Percentiles rank a stretch among this genome's conserved stretches.
Conservation (phyloP, 1,140 invertebrate species). For the Mya arenaria region DNA sequence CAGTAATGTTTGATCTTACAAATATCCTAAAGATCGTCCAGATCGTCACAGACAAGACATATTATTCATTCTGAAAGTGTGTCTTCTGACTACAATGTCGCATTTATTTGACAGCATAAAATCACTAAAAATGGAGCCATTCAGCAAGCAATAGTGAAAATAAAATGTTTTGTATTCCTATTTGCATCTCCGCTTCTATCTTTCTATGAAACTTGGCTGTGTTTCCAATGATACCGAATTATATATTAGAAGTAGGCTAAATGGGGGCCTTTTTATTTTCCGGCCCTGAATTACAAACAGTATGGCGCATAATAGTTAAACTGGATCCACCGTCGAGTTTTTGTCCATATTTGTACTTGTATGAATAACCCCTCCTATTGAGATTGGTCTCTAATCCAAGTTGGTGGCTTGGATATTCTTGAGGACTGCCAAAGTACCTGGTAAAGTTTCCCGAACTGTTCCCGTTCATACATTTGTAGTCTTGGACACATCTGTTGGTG, state of each 20-base stretch:
- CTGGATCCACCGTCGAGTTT: slow-evolving; percentile 1
- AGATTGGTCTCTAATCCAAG: neutral
- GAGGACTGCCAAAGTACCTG: neutral
- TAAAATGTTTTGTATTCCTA: neutral
- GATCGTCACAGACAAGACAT: neutral
- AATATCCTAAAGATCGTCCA: neutral
- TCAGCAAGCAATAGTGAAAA: neutral
- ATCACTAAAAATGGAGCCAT: neutral
- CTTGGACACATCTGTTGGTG: neutral
- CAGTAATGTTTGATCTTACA: neutral
- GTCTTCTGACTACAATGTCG: neutral
- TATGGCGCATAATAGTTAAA: neutral
- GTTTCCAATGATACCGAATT: slow-evolving; percentile 1
- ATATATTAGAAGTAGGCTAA: neutral
- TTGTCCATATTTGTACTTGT: neutral
- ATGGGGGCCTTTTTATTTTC: neutral
- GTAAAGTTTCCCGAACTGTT: neutral
- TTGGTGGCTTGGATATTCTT: neutral
- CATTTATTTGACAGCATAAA: neutral
- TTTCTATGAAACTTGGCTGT: neutral
- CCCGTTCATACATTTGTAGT: neutral
- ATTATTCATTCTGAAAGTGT: neutral
- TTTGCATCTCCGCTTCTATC: neutral
- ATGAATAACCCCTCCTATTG: slow-evolving; percentile 10
- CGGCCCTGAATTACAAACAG: neutral